Conservation (phyloP, 2,113 vertebrate species). For the Jacana jacana region DNA sequence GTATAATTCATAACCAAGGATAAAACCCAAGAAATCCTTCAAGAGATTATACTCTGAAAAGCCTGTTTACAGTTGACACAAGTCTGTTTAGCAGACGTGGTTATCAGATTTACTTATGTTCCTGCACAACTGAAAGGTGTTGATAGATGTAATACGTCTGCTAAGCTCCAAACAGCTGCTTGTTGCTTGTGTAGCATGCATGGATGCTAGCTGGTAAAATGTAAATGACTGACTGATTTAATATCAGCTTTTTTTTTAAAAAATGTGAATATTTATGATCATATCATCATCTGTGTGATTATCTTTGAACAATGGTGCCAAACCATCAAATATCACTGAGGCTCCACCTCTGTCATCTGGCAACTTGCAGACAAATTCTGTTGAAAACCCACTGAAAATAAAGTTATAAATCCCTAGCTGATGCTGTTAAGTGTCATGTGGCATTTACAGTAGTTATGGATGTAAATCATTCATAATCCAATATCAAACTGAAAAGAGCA, state of each 20-base stretch:
- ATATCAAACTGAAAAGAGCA: slow-evolving; percentile 24
- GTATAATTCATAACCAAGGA: background rate
- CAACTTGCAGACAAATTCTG: background rate
- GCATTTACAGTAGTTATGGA: slow-evolving; percentile 23
- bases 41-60: slow-evolving; percentile 2
- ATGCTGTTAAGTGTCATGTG: background rate
- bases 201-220: background rate
- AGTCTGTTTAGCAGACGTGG: background rate
- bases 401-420: background rate
- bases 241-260: background rate
- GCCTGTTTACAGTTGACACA: background rate
- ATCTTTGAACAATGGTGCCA: background rate
- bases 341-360: background rate
- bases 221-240: background rate
- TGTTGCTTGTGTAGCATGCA: background rate
- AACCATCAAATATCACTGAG: background rate
- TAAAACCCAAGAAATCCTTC: background rate
- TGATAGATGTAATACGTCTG: background rate
- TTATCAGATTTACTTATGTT: slow-evolving; percentile 34
- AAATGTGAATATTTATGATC: background rate
- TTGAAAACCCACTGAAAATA: background rate
- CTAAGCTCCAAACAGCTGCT: background rate
- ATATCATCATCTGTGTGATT: background rate
- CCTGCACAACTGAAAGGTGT: background rate
- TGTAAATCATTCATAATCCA: slow-evolving; percentile 43